Conservation (phyloP, 2,888 invertebrate species). For the Crematogaster levior region DNA sequence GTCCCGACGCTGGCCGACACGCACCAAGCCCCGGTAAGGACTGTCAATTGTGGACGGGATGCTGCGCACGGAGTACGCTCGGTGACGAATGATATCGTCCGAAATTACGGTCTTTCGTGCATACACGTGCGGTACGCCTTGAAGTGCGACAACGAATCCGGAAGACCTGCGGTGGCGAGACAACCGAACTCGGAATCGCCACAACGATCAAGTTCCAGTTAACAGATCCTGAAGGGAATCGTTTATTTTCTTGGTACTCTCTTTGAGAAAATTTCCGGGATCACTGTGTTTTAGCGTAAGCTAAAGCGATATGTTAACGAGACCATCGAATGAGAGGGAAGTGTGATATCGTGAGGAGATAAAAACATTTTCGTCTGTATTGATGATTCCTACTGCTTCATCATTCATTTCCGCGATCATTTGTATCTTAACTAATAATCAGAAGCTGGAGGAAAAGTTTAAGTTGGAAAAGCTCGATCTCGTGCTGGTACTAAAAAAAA, state of each 20-base stretch:
- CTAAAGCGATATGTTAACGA: background rate
- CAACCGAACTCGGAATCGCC: background rate
- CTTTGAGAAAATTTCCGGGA: background rate
- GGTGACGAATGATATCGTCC: slow-evolving; percentile 68
- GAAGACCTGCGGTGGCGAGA: background rate
- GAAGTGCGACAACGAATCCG: slow-evolving; percentile 10
- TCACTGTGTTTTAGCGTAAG: slow-evolving; percentile 7
- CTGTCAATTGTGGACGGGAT: slow-evolving; percentile 62
- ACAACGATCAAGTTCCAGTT: slow-evolving; percentile 53
- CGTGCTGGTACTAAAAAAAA: background rate
- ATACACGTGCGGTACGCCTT: slow-evolving; percentile 70
- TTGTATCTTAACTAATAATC: background rate
- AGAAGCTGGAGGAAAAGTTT: background rate
- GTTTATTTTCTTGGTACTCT: slow-evolving; percentile 25
- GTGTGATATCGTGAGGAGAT: slow-evolving; percentile 11
- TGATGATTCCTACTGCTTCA: background rate
- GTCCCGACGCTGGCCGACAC: slow-evolving; percentile 73
- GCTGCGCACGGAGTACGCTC: slow-evolving; percentile 52
- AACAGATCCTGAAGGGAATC: slow-evolving; percentile 58
- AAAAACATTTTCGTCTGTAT: background rate
- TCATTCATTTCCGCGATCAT: background rate
- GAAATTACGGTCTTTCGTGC: slow-evolving; percentile 49
- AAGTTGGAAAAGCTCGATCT: background rate
- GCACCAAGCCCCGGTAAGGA: slow-evolving; percentile 48
- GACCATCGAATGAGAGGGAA: background rate